Evolutionary conservation across 1,140 invertebrate genomes (phyloP).

Genomic region (Trichonephila inaurata): DNA sequence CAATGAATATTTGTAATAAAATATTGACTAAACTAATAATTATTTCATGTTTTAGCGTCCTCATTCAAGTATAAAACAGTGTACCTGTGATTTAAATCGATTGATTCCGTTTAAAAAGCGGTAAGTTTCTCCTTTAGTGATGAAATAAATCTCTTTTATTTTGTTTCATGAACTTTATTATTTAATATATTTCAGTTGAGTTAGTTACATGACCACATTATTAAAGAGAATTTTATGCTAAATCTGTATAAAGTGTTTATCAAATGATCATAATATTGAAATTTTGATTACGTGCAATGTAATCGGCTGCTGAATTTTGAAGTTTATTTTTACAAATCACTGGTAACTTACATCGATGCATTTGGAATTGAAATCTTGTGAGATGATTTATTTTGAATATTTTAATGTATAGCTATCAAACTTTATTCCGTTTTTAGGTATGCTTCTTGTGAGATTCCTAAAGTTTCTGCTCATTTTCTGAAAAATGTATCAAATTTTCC

Average conservation of each 20-base stretch:
- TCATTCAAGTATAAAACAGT: not conserved
- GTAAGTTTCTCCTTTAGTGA: not conserved
- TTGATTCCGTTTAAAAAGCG: not conserved
- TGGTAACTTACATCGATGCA: not conserved
- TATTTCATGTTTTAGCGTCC: not conserved
- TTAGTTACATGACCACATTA: conserved; percentile 23
- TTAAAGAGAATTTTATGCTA: not conserved
- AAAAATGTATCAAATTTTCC: conserved; percentile 16
- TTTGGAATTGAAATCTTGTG: not conserved
- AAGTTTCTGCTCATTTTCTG: not conserved
- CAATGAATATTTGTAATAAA: too few relatives aligned
- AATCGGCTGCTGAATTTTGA: conserved; percentile 27
- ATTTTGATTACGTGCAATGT: conserved; percentile 45
- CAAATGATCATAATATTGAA: conserved; percentile 25
- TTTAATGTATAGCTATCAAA: not conserved
- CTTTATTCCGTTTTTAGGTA: not conserved
- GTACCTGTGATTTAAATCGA: not conserved
- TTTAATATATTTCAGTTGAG: conserved; percentile 11
- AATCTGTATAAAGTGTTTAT: not conserved
- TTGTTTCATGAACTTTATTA: conserved; percentile 24
- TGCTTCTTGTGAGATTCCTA: not conserved
- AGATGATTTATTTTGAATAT: conserved; percentile 2
- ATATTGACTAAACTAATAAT: not conserved
- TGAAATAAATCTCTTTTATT: not conserved
- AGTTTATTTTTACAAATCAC: conserved; percentile 22